Percentiles rank a stretch among this genome's conserved stretches.
These are phyloP conservation scores for Leucopternis melanops DNA, from an alignment of 2,113 vertebrate genomes.

Conservation along the genomic window DNA sequence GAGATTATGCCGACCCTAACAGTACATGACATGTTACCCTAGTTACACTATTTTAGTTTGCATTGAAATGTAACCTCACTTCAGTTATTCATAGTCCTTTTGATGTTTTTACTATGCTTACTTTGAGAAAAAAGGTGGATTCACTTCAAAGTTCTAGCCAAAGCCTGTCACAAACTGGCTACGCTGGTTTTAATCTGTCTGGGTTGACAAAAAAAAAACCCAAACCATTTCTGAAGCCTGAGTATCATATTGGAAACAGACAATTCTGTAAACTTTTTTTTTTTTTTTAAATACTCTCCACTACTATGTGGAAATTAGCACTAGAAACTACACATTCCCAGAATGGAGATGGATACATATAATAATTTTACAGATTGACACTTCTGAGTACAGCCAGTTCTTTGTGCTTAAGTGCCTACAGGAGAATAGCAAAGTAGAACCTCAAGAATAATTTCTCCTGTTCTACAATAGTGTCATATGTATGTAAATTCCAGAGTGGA, in stretches of 20 bases:
- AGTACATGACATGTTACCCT: not conserved
- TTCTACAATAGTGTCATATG: not conserved
- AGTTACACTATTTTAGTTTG: not conserved
- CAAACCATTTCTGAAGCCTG: not conserved
- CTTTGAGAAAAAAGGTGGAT: not conserved
- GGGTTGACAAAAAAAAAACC: not conserved
- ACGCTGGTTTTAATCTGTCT: not conserved
- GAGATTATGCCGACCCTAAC: not conserved
- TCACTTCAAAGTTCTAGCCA: not conserved
- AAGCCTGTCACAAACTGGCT: not conserved
- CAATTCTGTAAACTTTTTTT: not conserved
- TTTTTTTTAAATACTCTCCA: not conserved
- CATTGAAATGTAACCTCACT: not conserved
- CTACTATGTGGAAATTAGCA: not conserved
- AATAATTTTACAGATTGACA: not conserved
- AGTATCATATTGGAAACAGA: not conserved
- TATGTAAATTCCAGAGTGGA: not conserved
- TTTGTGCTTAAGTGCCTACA: not conserved
- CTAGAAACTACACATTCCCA: not conserved
- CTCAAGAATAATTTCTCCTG: slow-evolving; percentile 1
- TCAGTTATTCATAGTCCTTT: not conserved
- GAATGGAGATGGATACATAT: not conserved
- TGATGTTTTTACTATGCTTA: not conserved
- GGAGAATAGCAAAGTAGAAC: not conserved
- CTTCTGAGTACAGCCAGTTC: not conserved